These are phyloP conservation scores for Ciona savignyi DNA, from an alignment of 23 tunicate species.

Conservation along the genomic window DNA sequence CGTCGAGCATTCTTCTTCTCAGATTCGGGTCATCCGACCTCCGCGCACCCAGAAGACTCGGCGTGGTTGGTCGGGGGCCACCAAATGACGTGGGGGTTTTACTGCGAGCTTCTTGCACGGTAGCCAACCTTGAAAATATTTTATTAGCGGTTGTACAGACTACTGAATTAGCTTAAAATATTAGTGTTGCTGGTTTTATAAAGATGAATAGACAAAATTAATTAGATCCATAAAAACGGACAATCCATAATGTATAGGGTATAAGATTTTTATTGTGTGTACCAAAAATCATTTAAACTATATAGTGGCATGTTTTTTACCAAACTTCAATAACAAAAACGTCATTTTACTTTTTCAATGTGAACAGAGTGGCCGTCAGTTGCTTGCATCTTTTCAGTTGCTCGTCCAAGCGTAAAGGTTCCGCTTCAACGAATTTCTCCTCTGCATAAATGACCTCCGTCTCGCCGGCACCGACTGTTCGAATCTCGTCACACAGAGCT, in stretches of 20 bases:
- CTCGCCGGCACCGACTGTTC: conserved; percentile 63
- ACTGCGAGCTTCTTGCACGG: conserved; percentile 80
- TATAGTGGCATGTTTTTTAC: neutral
- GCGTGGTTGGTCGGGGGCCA: conserved; percentile 46
- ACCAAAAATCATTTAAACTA: neutral
- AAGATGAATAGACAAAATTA: no score
- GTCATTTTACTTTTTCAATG: conserved; percentile 51
- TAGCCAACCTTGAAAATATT: conserved; percentile 46
- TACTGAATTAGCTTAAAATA: no score
- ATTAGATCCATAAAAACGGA: neutral
- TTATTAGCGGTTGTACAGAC: no score
- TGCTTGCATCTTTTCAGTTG: conserved; percentile 88
- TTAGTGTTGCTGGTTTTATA: no score
- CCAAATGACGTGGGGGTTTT: conserved; percentile 40
- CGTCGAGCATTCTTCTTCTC: conserved; percentile 21
- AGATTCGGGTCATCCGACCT: conserved; percentile 17
- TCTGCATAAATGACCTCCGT: conserved; percentile 76
- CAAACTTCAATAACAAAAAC: no score
- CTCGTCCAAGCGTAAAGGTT: conserved; percentile 79
- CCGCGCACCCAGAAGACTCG: conserved; percentile 9
- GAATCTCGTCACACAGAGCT: conserved; percentile 50
- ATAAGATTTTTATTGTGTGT: neutral
- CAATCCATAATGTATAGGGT: neutral
- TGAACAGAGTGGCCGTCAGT: conserved; percentile 62
- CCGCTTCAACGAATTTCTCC: conserved; percentile 63